Base-by-base conservation (phyloP, 2,113 vertebrate species). In the Xenotilapia longispinis region DNA sequence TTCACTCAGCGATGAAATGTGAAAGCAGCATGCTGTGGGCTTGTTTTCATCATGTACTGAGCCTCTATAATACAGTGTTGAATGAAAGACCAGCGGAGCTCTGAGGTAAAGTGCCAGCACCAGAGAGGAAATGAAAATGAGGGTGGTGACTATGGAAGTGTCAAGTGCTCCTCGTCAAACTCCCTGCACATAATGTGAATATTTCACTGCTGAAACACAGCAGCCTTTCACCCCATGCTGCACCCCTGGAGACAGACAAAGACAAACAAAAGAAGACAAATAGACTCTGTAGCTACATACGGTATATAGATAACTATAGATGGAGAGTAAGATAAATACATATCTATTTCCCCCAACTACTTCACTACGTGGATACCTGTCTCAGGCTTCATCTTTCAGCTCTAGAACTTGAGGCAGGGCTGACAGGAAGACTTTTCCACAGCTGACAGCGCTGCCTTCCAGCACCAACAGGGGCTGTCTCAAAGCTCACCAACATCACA, bases 341-440 rank as follows among this genome's bases (percentile, higher is more conserved):
- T 12, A 82, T 45, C 55, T 19, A 10, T 23, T 8, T 53, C 49
- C 49, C 28, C 51, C 36, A 21, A 53, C 23, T 31, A 12, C 5
- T 36, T 83, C 82, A 79, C 65, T 85, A 47, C 84, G 91, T 87
- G 86, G 82, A 90, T 84, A 86, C 86, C 70, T 89, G 88, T 91
- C 90, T 90, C 42, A 84, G 60, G 87, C 92, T 92, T 91, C 91
- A 88, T 91, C 87, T 92, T 36, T 6, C 53, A 85, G 89, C 65
- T 80, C 86, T 78, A 38, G 54, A 92, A 87, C 78, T 45, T 1
- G 6, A 84, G 89, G 89, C 90, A 88, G 84, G 33, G 31, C 55
- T 92, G 92, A 95, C 93, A 94, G 90, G 70, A 80, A 17, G 78
- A 87, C 88, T 75, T 94, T 90, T 87, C 83, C 86, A 92, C 75